Conservation (phyloP, 37 sponge, comb jelly and placozoan genomes). For the Eunapius fragilis region DNA sequence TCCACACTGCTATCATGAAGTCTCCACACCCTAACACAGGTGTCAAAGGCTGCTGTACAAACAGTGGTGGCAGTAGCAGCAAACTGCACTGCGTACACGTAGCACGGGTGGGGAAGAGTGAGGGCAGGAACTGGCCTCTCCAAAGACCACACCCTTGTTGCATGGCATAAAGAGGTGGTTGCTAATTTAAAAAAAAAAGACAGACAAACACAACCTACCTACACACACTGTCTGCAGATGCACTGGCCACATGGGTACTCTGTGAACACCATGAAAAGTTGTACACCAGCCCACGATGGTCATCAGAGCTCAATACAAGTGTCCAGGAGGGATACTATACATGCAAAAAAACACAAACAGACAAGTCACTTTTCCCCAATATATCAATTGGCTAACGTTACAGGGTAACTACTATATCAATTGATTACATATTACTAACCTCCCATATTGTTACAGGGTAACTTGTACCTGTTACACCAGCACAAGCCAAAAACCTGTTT, state of each 20-base stretch:
- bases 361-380: not conserved
- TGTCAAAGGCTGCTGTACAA: constrained; percentile 84
- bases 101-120: constrained; percentile 87
- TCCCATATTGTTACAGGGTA: not conserved
- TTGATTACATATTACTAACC: too few relatives aligned
- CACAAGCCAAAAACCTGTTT: constrained; percentile 8
- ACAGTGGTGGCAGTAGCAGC: constrained; percentile 12
- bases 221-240: constrained; percentile 77
- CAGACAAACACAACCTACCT: not conserved
- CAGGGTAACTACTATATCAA: too few relatives aligned
- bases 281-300: constrained; percentile 71
- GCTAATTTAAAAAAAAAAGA: not conserved
- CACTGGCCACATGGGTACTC: constrained; percentile 48
- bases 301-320: constrained; percentile 13
- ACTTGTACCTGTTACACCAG: not conserved
- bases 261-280: constrained; percentile 73
- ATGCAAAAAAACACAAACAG: not conserved
- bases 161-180: not conserved
- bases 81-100: constrained; percentile 71
- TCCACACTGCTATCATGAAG: not conserved
- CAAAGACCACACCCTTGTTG: constrained; percentile 32
- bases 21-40: constrained; percentile 73
- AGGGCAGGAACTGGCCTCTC: constrained; percentile 9
- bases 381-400: not conserved
- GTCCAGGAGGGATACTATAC: constrained; percentile 22